Evolutionary conservation across 2,888 invertebrate species (phyloP), one percentile per base, ranked within the genome.

Genomic region (Argyresthia goedartella): DNA sequence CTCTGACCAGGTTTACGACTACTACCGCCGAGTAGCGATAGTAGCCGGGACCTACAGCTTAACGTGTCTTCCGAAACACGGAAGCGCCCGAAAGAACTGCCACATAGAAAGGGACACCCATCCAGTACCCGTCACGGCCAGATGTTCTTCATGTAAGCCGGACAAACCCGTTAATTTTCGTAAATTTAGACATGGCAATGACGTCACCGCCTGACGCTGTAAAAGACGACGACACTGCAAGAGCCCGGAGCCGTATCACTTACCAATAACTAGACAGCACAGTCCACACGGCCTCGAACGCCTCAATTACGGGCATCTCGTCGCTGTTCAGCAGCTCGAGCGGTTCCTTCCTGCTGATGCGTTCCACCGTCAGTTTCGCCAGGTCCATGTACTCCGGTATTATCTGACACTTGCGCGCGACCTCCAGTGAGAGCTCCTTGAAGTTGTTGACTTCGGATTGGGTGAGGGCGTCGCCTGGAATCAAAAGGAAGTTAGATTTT

Each of bases 371-470:
- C 10, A 60, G 52, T 57, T 82, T 84, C 0, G 85, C 86, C 1
- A 84, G 57, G 53, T 76, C 73, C 85, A 86, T 81, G 55, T 86
- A 86, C 50, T 85, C 85, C 0, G 85, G 85, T 36, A 86, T 84
- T 14, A 86, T 85, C 57, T 81, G 81, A 54, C 85, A 85, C 33
- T 75, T 76, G 55, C 63, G 71, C 0, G 82, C 80, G 9, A 85
- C 66, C 4, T 86, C 86, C 39, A 80, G 13, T 33, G 81, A 81
- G 0, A 84, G 60, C 36, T 84, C 84, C 51, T 77, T 79, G 68
- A 82, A 84, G 51, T 68, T 76, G 0, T 61, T 55, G 42, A 81
- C 75, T 51, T 84, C 81, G 0, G 77, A 69, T 46, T 74, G 68
- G 0, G 76, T 71, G 0, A 84, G 56, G 0, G 69, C 66, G 53